These are phyloP conservation scores for Rhogogaster chlorosoma DNA, from an alignment of 2,888 invertebrate species.

Conservation along the genomic window DNA sequence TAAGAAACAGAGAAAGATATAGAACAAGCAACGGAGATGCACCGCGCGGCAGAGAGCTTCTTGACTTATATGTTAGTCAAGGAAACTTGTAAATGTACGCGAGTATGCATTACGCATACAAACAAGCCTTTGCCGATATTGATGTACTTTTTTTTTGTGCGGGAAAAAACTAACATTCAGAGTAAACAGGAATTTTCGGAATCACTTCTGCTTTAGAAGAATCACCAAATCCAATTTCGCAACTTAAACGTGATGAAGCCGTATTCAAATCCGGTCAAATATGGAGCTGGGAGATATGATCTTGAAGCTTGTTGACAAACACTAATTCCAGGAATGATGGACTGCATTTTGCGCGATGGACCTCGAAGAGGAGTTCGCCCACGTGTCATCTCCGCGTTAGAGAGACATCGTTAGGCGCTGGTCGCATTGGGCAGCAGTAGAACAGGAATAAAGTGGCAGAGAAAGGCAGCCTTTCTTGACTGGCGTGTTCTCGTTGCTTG, in stretches of 20 bases:
- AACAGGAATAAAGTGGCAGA: conserved; percentile 34
- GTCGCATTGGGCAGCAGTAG: conserved; percentile 9
- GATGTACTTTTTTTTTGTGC: background rate
- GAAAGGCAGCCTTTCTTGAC: conserved; percentile 43
- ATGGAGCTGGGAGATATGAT: conserved; percentile 32
- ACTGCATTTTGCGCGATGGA: background rate
- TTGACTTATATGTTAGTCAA: conserved; percentile 27
- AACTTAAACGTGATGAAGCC: background rate
- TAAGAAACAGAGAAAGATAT: conserved; percentile 24
- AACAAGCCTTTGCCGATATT: conserved; percentile 7
- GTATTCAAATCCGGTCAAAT: conserved; percentile 25
- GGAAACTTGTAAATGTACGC: conserved; percentile 15
- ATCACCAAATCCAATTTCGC: background rate
- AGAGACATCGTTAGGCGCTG: conserved; percentile 6
- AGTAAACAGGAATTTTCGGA: background rate
- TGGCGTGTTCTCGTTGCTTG: conserved; percentile 53
- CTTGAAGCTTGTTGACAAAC: conserved; percentile 38
- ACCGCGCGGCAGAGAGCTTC: conserved; percentile 22
- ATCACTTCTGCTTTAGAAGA: background rate
- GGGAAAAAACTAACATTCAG: background rate
- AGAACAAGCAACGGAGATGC: conserved; percentile 19
- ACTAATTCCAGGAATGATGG: conserved; percentile 22
- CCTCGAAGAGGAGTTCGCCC: conserved; percentile 37
- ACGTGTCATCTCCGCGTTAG: conserved; percentile 19
- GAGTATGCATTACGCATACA: conserved; percentile 16